Evolutionary conservation across 2,888 invertebrate genomes (phyloP), one percentile per base, ranked within the genome.

Genomic region (Entomobrya multifasciata): DNA sequence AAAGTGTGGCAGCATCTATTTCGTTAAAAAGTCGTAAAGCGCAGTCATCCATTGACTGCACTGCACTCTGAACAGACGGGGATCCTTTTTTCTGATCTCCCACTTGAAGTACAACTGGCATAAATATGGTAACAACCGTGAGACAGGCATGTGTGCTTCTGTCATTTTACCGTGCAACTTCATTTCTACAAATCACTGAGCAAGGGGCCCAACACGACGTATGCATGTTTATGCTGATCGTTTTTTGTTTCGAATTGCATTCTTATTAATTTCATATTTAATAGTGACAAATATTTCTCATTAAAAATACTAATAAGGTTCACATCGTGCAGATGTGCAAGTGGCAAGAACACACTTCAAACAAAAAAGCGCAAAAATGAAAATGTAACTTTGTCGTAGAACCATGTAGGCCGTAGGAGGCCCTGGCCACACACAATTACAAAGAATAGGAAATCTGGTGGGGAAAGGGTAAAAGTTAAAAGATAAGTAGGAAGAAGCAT

Each of bases 191-290:
- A n/a, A n/a, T n/a, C n/a, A n/a, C n/a, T n/a, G n/a, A n/a, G n/a
- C n/a, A n/a, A n/a, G n/a, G n/a, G n/a, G n/a, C n/a, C n/a, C n/a
- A n/a, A n/a, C n/a, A n/a, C n/a, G n/a, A n/a, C n/a, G n/a, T n/a
- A n/a, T n/a, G n/a, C n/a, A n/a, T n/a, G n/a, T n/a, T n/a, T n/a
- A n/a, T n/a, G n/a, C n/a, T n/a, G n/a, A n/a, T n/a, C n/a, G n/a
- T n/a, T n/a, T 60, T 20, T 67, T 44, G 11, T n/a, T 44, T 44
- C 22, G 11, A 20, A 44, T 3, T 22, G 11, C 41, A 41, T 70
- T 70, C 67, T 70, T 74, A 82, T 72, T 83, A 83, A 83, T 83
- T 83, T 83, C 74, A 83, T 62, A 60, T 83, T 82, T 83, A 72
- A 72, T 55, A 81, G 72, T 27, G 47, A 49, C 72, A 72, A 72